Evolutionary conservation across 2,797 vertebrate species (phyloP).

Genomic region (Thaleichthys pacificus): DNA sequence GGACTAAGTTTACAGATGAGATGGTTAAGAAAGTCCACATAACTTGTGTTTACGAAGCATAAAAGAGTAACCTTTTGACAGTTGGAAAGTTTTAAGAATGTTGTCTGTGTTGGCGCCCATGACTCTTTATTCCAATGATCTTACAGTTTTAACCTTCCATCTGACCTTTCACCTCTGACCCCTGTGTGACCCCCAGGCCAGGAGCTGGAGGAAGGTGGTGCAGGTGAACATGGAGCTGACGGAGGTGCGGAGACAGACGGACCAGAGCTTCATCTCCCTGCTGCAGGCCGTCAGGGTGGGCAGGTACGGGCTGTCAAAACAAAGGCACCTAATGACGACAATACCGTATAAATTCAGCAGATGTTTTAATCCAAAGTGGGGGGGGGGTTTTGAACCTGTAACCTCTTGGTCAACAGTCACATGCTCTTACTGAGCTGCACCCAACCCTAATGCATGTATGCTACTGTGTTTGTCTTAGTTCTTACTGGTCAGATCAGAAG

Average conservation of each 20-base stretch:
- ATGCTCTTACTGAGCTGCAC: background rate
- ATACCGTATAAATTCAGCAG: background rate
- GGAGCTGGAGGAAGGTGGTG: slow-evolving; percentile 91
- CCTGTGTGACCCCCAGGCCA: slow-evolving; percentile 72
- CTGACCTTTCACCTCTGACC: too few species aligned
- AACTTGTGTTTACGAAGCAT: too few species aligned
- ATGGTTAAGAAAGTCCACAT: too few species aligned
- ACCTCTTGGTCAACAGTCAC: background rate
- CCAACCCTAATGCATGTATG: too few species aligned
- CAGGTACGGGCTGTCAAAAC: slow-evolving; percentile 71
- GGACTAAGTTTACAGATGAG: too few species aligned
- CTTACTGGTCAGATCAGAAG: too few species aligned
- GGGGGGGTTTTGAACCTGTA: background rate
- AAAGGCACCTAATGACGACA: background rate
- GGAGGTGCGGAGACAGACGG: slow-evolving; percentile 89
- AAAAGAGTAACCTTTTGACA: too few species aligned
- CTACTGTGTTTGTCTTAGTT: background rate
- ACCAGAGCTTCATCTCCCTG: slow-evolving; percentile 88
- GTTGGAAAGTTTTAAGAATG: too few species aligned
- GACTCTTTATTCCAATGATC: too few species aligned
- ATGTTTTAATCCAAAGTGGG: background rate
- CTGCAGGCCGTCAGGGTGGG: slow-evolving; percentile 89
- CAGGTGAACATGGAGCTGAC: slow-evolving; percentile 91
- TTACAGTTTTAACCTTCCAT: too few species aligned
- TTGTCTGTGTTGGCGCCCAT: too few species aligned